Evolutionary conservation across 2,797 vertebrate genomes (phyloP).

Genomic region (Muraenolepis orangiensis): DNA sequence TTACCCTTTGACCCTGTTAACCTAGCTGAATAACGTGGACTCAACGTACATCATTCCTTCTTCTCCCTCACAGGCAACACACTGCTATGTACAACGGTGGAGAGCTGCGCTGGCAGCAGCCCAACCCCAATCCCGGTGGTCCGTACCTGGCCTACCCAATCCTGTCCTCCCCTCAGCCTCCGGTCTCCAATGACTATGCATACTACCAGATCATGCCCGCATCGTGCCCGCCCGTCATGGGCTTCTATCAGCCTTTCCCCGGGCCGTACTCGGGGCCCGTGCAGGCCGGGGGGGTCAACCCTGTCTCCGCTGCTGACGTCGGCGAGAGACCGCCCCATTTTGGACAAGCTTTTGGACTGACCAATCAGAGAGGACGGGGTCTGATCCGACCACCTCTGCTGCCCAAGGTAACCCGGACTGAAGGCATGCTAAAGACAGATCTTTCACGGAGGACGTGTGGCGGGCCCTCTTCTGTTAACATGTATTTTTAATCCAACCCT

Average conservation of each 20-base stretch:
- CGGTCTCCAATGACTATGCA: constrained; percentile 89
- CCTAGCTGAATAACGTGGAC: no score
- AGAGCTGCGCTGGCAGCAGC: constrained; percentile 96
- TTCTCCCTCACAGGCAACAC: constrained; percentile 78
- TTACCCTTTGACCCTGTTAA: background rate
- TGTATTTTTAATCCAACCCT: background rate
- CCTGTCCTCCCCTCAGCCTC: constrained; percentile 87
- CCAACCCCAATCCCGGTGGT: constrained; percentile 83
- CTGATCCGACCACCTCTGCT: constrained; percentile 73
- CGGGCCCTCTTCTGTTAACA: background rate
- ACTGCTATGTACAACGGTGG: constrained; percentile 84
- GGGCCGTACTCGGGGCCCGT: constrained; percentile 82
- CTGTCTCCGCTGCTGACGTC: constrained; percentile 81
- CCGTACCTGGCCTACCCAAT: constrained; percentile 96
- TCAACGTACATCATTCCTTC: constrained; percentile 11
- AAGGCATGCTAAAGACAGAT: background rate
- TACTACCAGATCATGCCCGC: constrained; percentile 97
- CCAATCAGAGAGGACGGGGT: constrained; percentile 81
- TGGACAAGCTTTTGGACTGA: constrained; percentile 78
- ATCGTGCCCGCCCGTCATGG: constrained; percentile 95
- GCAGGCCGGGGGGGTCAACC: constrained; percentile 80
- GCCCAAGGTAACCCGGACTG: constrained; percentile 77
- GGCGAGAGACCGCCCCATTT: constrained; percentile 77
- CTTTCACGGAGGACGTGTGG: background rate
- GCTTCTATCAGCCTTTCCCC: constrained; percentile 95